Evolutionary conservation across 2,113 vertebrate genomes (phyloP).

Genomic region (Merops nubicus): DNA sequence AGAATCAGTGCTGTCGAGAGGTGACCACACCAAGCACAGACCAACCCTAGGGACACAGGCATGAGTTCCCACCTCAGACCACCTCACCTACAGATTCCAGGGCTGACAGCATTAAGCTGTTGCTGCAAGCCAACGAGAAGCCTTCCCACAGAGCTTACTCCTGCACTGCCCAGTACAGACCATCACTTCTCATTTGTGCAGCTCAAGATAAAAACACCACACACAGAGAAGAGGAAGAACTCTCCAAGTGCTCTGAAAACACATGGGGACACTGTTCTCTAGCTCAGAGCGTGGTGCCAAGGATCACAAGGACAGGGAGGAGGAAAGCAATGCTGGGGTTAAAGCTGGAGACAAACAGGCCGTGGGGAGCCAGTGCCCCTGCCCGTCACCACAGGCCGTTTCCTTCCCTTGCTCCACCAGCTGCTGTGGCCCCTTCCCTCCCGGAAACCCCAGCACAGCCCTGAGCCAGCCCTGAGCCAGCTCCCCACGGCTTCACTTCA

Average conservation of each 20-base stretch:
- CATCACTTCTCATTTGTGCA: background rate
- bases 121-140: background rate
- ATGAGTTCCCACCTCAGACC: background rate
- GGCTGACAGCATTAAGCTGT: background rate
- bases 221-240: background rate
- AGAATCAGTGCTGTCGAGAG: fast-evolving
- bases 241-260: background rate
- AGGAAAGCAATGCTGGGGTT: background rate
- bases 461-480: background rate
- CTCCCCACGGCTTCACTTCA: background rate
- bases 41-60: background rate
- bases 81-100: background rate
- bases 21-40: background rate
- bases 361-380: background rate
- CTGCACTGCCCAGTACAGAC: background rate
- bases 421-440: constrained; percentile 43
- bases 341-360: constrained; percentile 50
- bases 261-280: background rate
- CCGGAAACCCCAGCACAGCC: background rate
- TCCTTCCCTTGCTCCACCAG: constrained; percentile 61
- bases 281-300: background rate
- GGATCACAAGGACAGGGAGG: constrained; percentile 17
- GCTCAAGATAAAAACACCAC: background rate
- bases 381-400: constrained; percentile 49
- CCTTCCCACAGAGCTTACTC: background rate